Evolutionary conservation across 2,888 invertebrate species (phyloP).

Genomic region (Prenolepis imparis): DNA sequence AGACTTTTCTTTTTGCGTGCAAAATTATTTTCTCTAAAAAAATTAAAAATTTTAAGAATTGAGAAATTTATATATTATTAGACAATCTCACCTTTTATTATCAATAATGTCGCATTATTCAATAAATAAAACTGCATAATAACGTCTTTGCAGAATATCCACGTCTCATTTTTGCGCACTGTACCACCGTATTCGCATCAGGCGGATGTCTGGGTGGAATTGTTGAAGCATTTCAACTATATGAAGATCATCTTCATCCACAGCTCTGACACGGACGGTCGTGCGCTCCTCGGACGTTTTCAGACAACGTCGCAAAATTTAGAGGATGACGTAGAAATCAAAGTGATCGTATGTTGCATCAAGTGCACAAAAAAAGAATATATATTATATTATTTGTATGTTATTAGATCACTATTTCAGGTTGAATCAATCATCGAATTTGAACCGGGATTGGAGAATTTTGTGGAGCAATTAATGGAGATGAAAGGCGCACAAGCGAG

Average conservation of each 20-base stretch:
- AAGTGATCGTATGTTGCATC: constrained; percentile 89
- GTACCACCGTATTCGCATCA: constrained; percentile 99
- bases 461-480: constrained; percentile 92
- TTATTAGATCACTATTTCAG: constrained; percentile 83
- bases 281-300: constrained; percentile 96
- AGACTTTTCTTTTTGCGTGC: not conserved
- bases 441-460: constrained; percentile 95
- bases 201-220: constrained; percentile 98
- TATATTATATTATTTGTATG: not conserved
- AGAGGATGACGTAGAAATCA: constrained; percentile 96
- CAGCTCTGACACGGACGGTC: constrained; percentile 98
- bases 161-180: constrained; percentile 98
- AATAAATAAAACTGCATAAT: not conserved
- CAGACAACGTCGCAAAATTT: constrained; percentile 97
- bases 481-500: constrained; percentile 95
- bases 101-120: not conserved
- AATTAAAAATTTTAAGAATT: not conserved
- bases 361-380: not conserved
- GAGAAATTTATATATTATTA: not conserved
- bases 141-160: constrained; percentile 92
- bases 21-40: not conserved
- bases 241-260: constrained; percentile 98
- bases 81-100: not conserved
- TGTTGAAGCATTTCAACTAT: constrained; percentile 96
- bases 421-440: constrained; percentile 97